Evolutionary conservation across 1,140 invertebrate genomes (phyloP), one percentile per base, ranked within the genome.

Genomic region (Saccostrea glomerata): DNA sequence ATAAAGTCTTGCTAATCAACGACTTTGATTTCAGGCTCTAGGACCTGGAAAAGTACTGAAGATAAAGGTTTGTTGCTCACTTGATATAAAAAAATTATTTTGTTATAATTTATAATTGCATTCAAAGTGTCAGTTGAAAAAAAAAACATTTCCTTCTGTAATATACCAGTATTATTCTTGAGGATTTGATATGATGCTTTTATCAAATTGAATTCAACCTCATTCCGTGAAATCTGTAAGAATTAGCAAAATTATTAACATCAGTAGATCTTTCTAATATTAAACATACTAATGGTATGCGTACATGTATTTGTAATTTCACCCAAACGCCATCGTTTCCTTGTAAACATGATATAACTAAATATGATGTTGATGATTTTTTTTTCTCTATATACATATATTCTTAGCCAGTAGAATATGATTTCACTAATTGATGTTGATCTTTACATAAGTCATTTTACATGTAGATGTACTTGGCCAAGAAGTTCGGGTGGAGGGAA

Each of bases 21-120:
- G 20, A 12, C 20, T n/a, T 84, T 47, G 17, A n/a, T 30, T 56
- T 84, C 82, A 84, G 82, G 82, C 82, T 54, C n/a, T 84, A 6
- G 40, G 82, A 12, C 82, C 82, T 25, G 54, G 40, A 13, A 54
- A 15, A 54, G 54, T 84, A 23, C 47, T 84, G 17, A 54, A 54
- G 30, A n/a, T 84, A 56, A 84, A 84, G 82, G 82, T 84, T 55
- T 30, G 15, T 30, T 47, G 17, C 23, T 47, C 6, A 47, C 47
- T 47, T 6, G 5, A 47, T 47, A 47, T 7, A 47, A 47, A 47
- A 47, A 47, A 47, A 6, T 17, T 63, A 20, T n/a, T 20, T 63
- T 17, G n/a, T 63, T 63, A 6, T 0, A 63, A 20, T 20, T 63
- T 63, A 20, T 63, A 20, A 47, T 6, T 60, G 17, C n/a, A 63